A percentile compares a stretch with the other conserved stretches of the same genome.
Evolutionary conservation across 2,797 vertebrate species (phyloP).

Genomic region (Pantherophis vulpinus): DNA sequence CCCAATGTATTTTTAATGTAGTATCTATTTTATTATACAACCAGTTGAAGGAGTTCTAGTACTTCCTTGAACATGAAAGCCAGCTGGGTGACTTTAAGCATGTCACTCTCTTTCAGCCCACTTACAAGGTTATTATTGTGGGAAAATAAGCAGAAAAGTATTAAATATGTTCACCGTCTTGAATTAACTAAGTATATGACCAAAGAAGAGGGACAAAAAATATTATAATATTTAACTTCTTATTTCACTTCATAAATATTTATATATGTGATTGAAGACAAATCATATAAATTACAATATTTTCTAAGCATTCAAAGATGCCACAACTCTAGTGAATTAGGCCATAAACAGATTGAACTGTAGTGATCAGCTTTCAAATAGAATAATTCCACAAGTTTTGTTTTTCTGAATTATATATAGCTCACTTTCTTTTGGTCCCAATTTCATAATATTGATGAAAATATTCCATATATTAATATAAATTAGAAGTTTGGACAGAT

Average conservation of each 20-base stretch:
- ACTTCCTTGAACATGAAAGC: background rate
- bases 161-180: background rate
- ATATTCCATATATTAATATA: background rate
- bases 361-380: background rate
- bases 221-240: background rate
- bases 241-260: background rate
- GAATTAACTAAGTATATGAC: background rate
- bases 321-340: background rate
- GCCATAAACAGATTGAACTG: background rate
- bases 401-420: background rate
- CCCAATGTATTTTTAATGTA: background rate
- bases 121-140: background rate
- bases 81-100: no score
- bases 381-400: background rate
- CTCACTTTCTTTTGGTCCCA: background rate
- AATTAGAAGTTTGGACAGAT: background rate
- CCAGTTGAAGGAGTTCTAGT: background rate
- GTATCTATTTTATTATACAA: background rate
- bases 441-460: background rate
- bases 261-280: background rate
- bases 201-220: background rate
- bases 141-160: background rate
- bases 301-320: background rate
- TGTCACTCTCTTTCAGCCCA: background rate
- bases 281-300: background rate